Evolutionary conservation across 2,113 vertebrate genomes (phyloP).

Genomic region (Pedetes capensis): DNA sequence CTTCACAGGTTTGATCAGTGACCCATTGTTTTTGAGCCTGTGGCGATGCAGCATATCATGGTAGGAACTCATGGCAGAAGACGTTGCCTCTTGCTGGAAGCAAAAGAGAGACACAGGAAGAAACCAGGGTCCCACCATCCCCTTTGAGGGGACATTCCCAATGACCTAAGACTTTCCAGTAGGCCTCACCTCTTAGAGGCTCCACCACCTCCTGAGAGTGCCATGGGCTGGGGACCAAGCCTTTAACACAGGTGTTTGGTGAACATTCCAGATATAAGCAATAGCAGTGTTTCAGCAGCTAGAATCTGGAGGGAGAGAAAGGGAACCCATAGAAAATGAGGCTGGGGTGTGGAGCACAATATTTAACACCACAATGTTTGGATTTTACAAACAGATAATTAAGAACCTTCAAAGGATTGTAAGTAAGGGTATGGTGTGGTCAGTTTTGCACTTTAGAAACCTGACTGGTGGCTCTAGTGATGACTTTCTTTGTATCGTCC

Average conservation of each 20-base stretch:
- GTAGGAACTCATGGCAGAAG: background rate
- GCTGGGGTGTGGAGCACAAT: too few relatives aligned
- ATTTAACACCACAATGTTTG: background rate
- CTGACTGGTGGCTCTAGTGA: background rate
- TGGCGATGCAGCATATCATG: background rate
- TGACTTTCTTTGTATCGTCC: background rate
- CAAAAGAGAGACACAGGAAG: background rate
- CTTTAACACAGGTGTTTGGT: background rate
- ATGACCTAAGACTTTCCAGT: background rate
- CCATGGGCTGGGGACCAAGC: background rate
- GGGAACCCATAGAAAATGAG: background rate
- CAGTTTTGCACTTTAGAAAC: background rate
- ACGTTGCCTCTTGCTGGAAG: background rate
- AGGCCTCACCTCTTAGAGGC: background rate
- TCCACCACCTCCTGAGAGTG: background rate
- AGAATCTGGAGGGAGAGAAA: fast-evolving
- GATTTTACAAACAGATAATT: background rate
- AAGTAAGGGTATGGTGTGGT: background rate
- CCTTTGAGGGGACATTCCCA: background rate
- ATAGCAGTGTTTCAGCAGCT: background rate
- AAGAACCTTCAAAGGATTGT: background rate
- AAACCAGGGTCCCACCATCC: background rate
- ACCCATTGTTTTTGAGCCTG: background rate
- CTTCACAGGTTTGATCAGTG: background rate
- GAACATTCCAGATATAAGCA: background rate